Percentiles rank a stretch among this genome's conserved stretches.
These are phyloP conservation scores for Druon quercuslanigerum DNA, from an alignment of 1,140 invertebrate species.

Conservation along the genomic window DNA sequence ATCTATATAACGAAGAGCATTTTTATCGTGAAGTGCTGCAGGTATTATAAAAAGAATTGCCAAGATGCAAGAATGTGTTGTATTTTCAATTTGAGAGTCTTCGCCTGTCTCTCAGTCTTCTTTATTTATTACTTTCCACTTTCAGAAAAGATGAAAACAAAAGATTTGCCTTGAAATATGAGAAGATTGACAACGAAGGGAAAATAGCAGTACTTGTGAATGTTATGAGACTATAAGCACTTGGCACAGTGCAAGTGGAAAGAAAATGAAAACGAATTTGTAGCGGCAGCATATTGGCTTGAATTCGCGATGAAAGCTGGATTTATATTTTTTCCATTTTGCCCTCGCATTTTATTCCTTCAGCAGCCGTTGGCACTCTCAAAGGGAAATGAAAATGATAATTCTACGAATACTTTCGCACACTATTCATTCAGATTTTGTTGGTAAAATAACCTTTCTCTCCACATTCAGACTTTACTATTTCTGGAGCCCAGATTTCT, in stretches of 20 bases:
- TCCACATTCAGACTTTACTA: not conserved
- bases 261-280: conserved; percentile 29
- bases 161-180: conserved; percentile 8
- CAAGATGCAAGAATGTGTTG: too few species aligned
- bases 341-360: conserved; percentile 5
- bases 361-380: not conserved
- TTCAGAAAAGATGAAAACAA: not conserved
- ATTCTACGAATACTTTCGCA: not conserved
- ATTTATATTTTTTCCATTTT: not conserved
- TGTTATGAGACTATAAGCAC: not conserved
- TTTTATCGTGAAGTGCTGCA: too few species aligned
- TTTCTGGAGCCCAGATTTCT: not conserved
- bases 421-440: conserved; percentile 8
- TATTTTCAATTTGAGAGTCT: too few species aligned
- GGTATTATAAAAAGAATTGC: too few species aligned
- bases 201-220: not conserved
- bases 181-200: conserved; percentile 8
- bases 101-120: too few species aligned
- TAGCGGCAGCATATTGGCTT: conserved; percentile 6
- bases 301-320: not conserved
- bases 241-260: not conserved
- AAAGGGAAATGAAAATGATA: conserved; percentile 6
- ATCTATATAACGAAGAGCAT: too few species aligned
- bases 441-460: not conserved
- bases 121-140: not conserved